Percentiles rank a stretch among this genome's conserved stretches.
Conservation (phyloP, 1,140 invertebrate genomes). For the Caerostris darwini region DNA sequence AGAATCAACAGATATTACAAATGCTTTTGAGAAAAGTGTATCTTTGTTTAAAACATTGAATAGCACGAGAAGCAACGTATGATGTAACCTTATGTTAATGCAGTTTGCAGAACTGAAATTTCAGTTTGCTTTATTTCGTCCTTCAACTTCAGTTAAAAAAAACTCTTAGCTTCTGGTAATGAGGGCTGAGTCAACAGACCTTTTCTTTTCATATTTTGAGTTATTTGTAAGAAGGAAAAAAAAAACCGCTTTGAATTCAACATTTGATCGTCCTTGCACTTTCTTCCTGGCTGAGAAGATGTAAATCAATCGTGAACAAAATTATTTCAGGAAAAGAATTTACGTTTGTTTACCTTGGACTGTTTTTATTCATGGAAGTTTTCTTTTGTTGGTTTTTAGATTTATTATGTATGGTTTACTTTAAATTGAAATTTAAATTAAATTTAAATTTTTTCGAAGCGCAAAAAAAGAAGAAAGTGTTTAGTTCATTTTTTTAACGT, state of each 20-base stretch:
- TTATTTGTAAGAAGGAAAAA: background rate
- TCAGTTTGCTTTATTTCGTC: background rate
- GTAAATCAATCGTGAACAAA: background rate
- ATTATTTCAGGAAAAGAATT: background rate
- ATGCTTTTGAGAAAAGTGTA: background rate
- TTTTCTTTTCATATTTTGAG: background rate
- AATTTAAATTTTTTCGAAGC: too few species aligned
- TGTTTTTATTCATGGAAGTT: background rate
- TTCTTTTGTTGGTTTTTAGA: background rate
- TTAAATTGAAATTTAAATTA: too few species aligned
- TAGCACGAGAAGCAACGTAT: background rate
- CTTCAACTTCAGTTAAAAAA: background rate
- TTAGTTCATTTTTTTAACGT: too few species aligned
- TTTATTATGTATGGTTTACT: too few species aligned
- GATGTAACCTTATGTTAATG: background rate
- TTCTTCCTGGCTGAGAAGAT: background rate
- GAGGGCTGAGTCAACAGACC: background rate
- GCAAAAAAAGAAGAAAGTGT: too few species aligned
- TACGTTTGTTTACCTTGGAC: background rate
- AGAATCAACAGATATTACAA: background rate
- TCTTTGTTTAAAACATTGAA: background rate
- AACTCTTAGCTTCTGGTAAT: slow-evolving; percentile 7
- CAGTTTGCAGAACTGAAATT: background rate
- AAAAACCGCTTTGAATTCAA: background rate
- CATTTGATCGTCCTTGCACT: background rate